These are phyloP conservation scores for Temnopleurus reevesii DNA, from an alignment of 53 echinoderm and acorn worm genomes.

Conservation along the genomic window DNA sequence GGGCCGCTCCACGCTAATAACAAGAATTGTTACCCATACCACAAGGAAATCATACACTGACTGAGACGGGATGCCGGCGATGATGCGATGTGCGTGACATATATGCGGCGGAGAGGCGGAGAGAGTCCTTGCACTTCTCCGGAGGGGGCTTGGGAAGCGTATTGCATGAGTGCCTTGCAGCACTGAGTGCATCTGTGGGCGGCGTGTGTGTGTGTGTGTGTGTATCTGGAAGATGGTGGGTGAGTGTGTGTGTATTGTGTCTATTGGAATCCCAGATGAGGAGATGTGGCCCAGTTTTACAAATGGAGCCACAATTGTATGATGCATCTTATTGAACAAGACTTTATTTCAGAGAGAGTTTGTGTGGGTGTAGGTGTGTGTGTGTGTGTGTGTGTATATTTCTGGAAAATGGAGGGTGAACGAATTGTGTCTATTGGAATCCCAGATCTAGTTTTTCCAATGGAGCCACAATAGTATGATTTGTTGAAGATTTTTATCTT, in stretches of 20 bases:
- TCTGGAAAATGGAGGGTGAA: neutral
- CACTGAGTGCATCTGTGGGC: neutral
- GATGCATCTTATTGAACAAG: too few species aligned
- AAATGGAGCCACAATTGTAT: too few species aligned
- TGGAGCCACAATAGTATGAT: too few species aligned
- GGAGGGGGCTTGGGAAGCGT: neutral
- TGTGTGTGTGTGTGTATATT: neutral
- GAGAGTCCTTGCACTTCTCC: neutral
- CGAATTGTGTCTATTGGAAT: neutral
- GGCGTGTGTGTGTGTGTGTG: neutral
- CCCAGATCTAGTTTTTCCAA: too few species aligned
- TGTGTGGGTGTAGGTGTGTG: too few species aligned
- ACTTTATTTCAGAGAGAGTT: too few species aligned
- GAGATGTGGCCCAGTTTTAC: too few species aligned
- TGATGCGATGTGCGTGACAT: conserved; percentile 20
- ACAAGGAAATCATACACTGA: neutral
- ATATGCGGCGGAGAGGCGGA: neutral
- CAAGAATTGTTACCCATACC: neutral
- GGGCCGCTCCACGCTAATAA: neutral
- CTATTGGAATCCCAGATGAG: neutral
- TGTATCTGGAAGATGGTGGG: neutral
- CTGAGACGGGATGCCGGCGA: neutral
- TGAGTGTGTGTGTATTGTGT: neutral
- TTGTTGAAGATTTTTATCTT: too few species aligned
- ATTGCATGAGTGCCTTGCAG: neutral